Percentiles rank a stretch among this genome's conserved stretches.
These are phyloP conservation scores for Conchocele bisecta DNA, from an alignment of 2,888 invertebrate species.

Conservation along the genomic window DNA sequence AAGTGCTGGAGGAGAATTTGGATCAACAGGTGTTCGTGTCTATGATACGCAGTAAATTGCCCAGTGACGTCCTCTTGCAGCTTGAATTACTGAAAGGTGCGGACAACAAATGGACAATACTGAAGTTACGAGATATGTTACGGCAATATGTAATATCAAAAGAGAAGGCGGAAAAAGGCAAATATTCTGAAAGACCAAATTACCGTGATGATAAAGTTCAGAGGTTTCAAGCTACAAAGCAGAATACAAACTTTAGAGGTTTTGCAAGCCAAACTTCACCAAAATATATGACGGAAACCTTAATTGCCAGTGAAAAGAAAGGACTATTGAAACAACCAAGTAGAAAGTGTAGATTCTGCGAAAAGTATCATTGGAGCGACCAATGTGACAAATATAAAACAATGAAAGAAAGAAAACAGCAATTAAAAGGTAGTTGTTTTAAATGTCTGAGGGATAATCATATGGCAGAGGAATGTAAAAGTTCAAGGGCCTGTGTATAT, in stretches of 20 bases:
- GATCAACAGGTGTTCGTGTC: constrained; percentile 22
- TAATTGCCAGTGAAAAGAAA: too few species aligned
- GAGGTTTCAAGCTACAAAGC: too few species aligned
- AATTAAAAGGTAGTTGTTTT: not conserved
- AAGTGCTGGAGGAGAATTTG: too few species aligned
- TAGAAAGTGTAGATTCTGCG: too few species aligned
- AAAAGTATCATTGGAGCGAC: not conserved
- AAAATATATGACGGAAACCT: too few species aligned
- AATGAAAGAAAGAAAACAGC: not conserved
- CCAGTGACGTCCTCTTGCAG: constrained; percentile 12
- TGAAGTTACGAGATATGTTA: not conserved
- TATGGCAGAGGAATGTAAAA: not conserved
- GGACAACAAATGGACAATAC: constrained; percentile 3
- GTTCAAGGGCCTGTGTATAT: not conserved
- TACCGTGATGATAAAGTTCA: too few species aligned
- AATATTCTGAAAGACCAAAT: too few species aligned
- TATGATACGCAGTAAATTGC: constrained; percentile 13
- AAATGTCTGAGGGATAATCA: not conserved
- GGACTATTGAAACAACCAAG: too few species aligned
- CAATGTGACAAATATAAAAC: not conserved
- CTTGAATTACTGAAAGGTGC: constrained; percentile 12
- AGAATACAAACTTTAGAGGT: too few species aligned
- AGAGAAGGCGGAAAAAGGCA: constrained; percentile 8
- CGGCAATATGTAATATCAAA: constrained; percentile 4
- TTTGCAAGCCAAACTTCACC: too few species aligned